These are phyloP conservation scores for Clitarchus hookeri DNA, from an alignment of 2,888 invertebrate species.

Conservation along the genomic window DNA sequence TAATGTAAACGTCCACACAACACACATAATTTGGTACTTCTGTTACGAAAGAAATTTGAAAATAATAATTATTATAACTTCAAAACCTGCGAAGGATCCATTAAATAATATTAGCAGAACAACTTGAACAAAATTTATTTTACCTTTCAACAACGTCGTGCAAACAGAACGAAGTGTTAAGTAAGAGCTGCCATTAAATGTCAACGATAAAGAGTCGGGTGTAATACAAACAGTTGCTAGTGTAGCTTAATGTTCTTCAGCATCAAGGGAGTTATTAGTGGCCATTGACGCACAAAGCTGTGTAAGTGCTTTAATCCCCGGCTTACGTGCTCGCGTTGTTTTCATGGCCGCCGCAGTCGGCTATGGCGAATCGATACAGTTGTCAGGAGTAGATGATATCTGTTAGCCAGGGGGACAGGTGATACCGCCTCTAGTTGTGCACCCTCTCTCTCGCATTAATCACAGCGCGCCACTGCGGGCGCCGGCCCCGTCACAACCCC, in stretches of 20 bases:
- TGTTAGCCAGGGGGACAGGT: constrained; percentile 14
- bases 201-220: background rate
- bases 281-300: background rate
- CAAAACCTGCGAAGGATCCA: too few species aligned
- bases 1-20: too few species aligned
- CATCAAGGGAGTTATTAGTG: constrained; percentile 1
- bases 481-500: background rate
- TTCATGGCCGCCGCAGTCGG: background rate
- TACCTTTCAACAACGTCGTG: background rate
- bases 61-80: too few species aligned
- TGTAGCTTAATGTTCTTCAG: background rate
- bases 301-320: background rate
- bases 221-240: background rate
- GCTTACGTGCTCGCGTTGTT: background rate
- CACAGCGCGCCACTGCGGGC: background rate
- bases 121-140: background rate
- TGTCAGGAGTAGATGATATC: constrained; percentile 8
- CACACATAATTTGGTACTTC: too few species aligned
- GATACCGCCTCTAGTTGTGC: background rate
- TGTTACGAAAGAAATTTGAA: too few species aligned
- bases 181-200: background rate
- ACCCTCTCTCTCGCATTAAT: background rate
- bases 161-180: background rate
- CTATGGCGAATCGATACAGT: background rate
- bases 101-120: too few species aligned